Evolutionary conservation across 92 coral and sea anemone genomes (phyloP).

Genomic region (Pocillopora meandrina): DNA sequence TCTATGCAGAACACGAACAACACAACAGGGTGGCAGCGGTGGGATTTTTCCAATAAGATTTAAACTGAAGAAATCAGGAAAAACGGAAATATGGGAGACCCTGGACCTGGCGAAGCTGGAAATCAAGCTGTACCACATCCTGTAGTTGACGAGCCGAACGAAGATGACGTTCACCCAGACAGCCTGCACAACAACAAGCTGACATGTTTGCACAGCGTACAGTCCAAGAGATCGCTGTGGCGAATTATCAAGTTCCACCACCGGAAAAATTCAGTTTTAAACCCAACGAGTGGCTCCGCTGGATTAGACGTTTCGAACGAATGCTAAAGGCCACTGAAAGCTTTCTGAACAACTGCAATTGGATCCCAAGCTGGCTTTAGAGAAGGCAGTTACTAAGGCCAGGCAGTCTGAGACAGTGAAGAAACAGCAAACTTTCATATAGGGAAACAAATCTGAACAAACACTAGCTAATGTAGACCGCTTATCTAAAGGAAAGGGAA

Average conservation of each 20-base stretch:
- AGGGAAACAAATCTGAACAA: too few relatives aligned
- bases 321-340: constrained; percentile 44
- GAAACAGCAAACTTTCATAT: constrained; percentile 17
- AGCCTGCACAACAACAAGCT: not conserved
- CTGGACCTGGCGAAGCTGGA: not conserved
- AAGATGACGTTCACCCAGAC: not conserved
- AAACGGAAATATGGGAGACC: not conserved
- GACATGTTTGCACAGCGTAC: not conserved
- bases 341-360: constrained; percentile 45
- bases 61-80: not conserved
- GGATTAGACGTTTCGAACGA: constrained; percentile 39
- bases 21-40: too few relatives aligned
- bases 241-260: not conserved
- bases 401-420: constrained; percentile 14
- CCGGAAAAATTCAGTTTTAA: not conserved
- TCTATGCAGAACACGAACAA: too few relatives aligned
- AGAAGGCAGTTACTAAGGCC: constrained; percentile 34
- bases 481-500: too few relatives aligned
- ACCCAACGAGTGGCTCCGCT: not conserved
- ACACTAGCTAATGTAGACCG: too few relatives aligned
- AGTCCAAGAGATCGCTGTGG: not conserved
- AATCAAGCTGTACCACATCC: not conserved
- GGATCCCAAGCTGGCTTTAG: constrained; percentile 33
- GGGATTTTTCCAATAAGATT: too few relatives aligned
- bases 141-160: not conserved